These are phyloP conservation scores for Phragmatobia fuliginosa DNA, from an alignment of 2,888 invertebrate genomes.

Conservation along the genomic window DNA sequence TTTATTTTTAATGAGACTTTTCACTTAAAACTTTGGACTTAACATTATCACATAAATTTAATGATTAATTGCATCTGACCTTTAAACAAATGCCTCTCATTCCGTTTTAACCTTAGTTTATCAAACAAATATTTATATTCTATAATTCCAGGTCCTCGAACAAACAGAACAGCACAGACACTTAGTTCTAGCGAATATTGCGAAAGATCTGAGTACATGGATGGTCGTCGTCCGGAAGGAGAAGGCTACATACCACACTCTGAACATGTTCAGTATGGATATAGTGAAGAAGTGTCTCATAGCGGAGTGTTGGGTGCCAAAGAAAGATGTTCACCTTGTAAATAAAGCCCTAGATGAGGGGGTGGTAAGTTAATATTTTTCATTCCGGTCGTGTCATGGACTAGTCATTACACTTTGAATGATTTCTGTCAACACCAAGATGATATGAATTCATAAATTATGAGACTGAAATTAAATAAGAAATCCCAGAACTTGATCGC, in stretches of 20 bases:
- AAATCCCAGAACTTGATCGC: too few species aligned
- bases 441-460: not conserved
- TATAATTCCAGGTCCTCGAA: conserved; percentile 89
- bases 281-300: conserved; percentile 96
- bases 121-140: too few species aligned
- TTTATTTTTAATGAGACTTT: too few species aligned
- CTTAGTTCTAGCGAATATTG: conserved; percentile 93
- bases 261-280: conserved; percentile 97
- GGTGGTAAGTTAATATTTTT: conserved; percentile 85
- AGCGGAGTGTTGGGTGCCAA: conserved; percentile 96
- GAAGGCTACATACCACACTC: conserved; percentile 97
- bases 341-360: conserved; percentile 93
- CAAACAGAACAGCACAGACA: conserved; percentile 96
- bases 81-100: not conserved
- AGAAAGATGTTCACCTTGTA: conserved; percentile 89
- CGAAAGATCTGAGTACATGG: conserved; percentile 95
- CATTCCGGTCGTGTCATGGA: too few species aligned
- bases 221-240: conserved; percentile 94
- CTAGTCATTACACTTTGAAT: not conserved
- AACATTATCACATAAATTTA: too few species aligned
- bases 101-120: not conserved
- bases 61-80: not conserved
- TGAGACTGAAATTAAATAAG: not conserved
- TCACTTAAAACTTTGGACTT: too few species aligned
- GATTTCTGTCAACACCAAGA: not conserved